Conservation (phyloP, 2,113 vertebrate genomes). For the Hyla sarda region DNA sequence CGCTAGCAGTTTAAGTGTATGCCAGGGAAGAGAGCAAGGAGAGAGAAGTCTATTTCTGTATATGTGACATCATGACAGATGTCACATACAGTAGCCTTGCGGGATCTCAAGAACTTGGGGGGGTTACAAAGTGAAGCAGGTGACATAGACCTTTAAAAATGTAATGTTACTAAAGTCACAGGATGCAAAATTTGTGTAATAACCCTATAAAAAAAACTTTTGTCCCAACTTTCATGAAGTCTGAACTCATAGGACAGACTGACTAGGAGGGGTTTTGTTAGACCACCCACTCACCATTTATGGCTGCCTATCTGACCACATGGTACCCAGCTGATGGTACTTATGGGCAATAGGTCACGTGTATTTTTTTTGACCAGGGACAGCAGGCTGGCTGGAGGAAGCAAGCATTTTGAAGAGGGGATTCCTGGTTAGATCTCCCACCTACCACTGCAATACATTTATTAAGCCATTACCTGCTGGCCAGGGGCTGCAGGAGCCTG, state of each 20-base stretch:
- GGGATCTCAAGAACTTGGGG: conserved; percentile 19
- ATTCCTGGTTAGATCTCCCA: conserved; percentile 74
- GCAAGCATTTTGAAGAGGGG: conserved; percentile 74
- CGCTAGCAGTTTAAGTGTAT: conserved; percentile 55
- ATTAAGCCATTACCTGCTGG: conserved; percentile 55
- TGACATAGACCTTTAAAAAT: conserved; percentile 15
- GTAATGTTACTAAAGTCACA: neutral
- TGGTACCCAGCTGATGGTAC: conserved; percentile 71
- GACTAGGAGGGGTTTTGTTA: conserved; percentile 33
- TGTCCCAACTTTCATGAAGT: conserved; percentile 21
- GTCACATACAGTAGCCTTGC: conserved; percentile 44
- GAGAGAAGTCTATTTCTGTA: conserved; percentile 50
- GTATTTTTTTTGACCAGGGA: conserved; percentile 80
- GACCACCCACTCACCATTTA: conserved; percentile 74
- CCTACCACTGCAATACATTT: conserved; percentile 56
- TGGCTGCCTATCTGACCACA: conserved; percentile 74
- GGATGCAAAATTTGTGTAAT: conserved; percentile 10
- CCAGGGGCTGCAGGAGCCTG: conserved; percentile 57
- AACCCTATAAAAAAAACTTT: conserved; percentile 40
- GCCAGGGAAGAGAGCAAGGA: conserved; percentile 35
- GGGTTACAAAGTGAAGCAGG: conserved; percentile 9
- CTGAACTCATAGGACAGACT: neutral
- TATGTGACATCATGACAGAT: conserved; percentile 45
- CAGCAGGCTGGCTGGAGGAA: conserved; percentile 74
- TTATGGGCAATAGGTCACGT: conserved; percentile 82